Evolutionary conservation across 2,113 vertebrate genomes (phyloP).

Genomic region (Brachionichthys hirsutus): DNA sequence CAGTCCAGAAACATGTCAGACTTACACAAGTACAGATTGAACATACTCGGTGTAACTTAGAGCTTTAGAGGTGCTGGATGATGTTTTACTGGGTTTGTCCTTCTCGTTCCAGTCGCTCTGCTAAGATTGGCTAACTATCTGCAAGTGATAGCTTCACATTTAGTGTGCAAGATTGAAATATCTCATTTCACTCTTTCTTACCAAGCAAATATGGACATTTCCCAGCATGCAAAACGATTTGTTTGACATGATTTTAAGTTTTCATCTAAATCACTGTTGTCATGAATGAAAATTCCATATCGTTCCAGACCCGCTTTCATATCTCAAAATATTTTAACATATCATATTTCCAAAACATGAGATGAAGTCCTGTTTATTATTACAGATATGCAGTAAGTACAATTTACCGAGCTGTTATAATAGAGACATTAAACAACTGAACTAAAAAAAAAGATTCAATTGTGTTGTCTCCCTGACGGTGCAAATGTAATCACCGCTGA

Average conservation of each 20-base stretch:
- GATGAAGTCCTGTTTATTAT: no score
- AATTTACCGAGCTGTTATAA: conserved; percentile 30
- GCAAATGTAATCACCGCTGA: conserved; percentile 54
- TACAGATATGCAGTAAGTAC: no score
- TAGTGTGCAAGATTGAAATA: neutral
- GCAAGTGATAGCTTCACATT: neutral
- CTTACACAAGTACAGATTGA: neutral
- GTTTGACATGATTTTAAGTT: neutral
- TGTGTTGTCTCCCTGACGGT: conserved; percentile 58
- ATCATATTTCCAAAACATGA: conserved; percentile 12
- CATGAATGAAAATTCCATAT: neutral
- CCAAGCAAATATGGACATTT: neutral
- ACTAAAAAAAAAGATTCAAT: conserved; percentile 42
- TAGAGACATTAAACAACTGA: conserved; percentile 39
- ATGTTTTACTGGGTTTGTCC: neutral
- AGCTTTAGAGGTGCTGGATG: neutral
- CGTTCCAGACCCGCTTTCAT: neutral
- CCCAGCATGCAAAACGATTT: neutral
- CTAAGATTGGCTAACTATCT: neutral
- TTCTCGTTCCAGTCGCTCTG: neutral
- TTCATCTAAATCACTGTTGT: neutral
- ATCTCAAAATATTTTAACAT: conserved; percentile 2
- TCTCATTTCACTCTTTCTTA: neutral
- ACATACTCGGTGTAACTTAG: neutral
- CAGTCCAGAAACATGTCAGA: neutral